Evolutionary conservation across 2,888 invertebrate genomes (phyloP).

Genomic region (Seira sanloemensis): DNA sequence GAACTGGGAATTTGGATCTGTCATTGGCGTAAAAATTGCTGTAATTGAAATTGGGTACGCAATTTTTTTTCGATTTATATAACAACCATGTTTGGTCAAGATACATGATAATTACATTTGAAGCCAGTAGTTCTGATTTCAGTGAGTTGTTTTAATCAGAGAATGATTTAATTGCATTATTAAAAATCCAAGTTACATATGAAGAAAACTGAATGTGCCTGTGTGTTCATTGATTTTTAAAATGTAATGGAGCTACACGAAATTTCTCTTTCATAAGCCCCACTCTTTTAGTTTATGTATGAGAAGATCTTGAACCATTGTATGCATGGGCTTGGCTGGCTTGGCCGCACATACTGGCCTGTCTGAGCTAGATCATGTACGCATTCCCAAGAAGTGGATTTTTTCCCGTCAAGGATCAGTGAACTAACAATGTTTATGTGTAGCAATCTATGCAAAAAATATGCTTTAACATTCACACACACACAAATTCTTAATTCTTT

Average conservation of each 20-base stretch:
- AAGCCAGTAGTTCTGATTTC: neutral
- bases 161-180: neutral
- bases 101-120: neutral
- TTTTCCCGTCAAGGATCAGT: slow-evolving; percentile 56
- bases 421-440: slow-evolving; percentile 44
- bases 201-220: neutral
- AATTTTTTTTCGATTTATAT: too few relatives aligned
- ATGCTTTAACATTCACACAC: neutral
- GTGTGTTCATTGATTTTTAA: neutral
- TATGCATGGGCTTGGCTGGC: neutral
- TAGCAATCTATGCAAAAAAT: neutral
- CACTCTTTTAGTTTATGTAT: too few relatives aligned
- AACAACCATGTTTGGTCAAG: too few relatives aligned
- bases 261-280: neutral
- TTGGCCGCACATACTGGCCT: too few relatives aligned
- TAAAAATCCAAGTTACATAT: neutral
- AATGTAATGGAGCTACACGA: too few relatives aligned
- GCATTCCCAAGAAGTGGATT: too few relatives aligned
- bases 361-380: too few relatives aligned
- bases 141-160: neutral
- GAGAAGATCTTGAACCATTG: too few relatives aligned
- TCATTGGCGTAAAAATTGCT: too few relatives aligned
- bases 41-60: too few relatives aligned
- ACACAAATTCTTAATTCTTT: too few relatives aligned
- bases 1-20: too few relatives aligned